Evolutionary conservation across 2,797 vertebrate genomes (phyloP), one percentile per base, ranked within the genome.

Genomic region (Leucoraja ocellata): DNA sequence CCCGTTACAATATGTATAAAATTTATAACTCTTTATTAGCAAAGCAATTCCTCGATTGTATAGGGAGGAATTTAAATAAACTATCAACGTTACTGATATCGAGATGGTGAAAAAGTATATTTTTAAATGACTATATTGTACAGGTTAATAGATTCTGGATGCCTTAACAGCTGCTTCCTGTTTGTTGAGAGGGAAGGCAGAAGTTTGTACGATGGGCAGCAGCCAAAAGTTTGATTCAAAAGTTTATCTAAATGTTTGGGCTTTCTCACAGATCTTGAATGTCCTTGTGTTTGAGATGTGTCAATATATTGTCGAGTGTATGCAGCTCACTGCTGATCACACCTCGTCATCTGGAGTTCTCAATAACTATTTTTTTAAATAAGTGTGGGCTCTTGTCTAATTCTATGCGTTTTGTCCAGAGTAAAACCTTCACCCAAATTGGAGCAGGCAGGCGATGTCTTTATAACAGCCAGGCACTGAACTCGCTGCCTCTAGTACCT

Each of bases 11-110:
- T 63, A 32, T 65, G 63, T 32, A 88, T 88, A 88, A 68, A 68
- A 68, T 68, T 88, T 88, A 88, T 88, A 68, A 21, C 63, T 88
- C 84, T 68, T 68, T 9, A 88, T 65, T 68, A 7, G 28, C 58
- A 86, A 32, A 18, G 14, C n/a, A 88, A 65, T 68, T 88, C n/a
- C 63, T 88, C 63, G 32, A 11, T 68, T 88, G 84, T 88, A 32
- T 88, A 63, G 84, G 84, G n/a, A 68, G 63, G 63, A 36, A 68
- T 88, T 88, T 68, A 88, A 68, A 88, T 88, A 88, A 88, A 32
- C 65, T 88, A 65, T 88, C 84, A 88, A 6, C 63, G 21, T 88
- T 88, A 68, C 84, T 68, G 84, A 68, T 88, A 68, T 65, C 84
- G 68, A 68, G 63, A 88, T 88, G 39, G n/a, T 88, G n/a, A 68